phyloP scores from a whole-genome alignment of 2,888 invertebrate genomes.

The Conomelus anceps region DNA sequence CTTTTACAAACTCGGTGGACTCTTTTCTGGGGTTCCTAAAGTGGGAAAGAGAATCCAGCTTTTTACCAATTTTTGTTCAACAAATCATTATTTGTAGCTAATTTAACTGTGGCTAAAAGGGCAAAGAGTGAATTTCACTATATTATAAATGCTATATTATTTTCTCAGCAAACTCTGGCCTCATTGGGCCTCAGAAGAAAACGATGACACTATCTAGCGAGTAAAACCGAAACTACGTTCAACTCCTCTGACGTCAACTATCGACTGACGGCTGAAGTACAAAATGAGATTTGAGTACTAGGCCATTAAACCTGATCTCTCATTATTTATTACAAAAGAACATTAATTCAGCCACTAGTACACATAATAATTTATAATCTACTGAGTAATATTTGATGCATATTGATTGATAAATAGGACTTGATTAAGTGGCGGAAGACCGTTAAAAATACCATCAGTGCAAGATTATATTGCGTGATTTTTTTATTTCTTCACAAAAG shows the following conservation, averaged over 20 bases:
- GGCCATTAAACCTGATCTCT: background rate
- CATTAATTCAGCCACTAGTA: background rate
- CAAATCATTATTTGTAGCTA: no score
- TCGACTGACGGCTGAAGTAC: background rate
- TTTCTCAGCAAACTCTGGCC: no score
- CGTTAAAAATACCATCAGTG: no score
- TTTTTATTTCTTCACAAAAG: no score
- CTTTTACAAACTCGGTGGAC: no score
- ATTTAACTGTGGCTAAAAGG: no score
- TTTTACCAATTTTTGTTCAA: no score
- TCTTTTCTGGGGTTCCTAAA: no score
- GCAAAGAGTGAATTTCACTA: no score
- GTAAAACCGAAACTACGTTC: background rate
- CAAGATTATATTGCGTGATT: background rate
- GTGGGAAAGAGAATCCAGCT: no score
- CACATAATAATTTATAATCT: background rate
- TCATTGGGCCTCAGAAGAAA: background rate
- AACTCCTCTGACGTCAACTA: background rate
- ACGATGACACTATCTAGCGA: background rate
- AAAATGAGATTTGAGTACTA: background rate
- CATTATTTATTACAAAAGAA: no score
- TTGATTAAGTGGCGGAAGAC: background rate
- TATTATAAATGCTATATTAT: no score
- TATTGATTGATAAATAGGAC: background rate
- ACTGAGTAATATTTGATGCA: background rate